Base-by-base conservation (phyloP, 2,888 invertebrate genomes). In the Tineola bisselliella region DNA sequence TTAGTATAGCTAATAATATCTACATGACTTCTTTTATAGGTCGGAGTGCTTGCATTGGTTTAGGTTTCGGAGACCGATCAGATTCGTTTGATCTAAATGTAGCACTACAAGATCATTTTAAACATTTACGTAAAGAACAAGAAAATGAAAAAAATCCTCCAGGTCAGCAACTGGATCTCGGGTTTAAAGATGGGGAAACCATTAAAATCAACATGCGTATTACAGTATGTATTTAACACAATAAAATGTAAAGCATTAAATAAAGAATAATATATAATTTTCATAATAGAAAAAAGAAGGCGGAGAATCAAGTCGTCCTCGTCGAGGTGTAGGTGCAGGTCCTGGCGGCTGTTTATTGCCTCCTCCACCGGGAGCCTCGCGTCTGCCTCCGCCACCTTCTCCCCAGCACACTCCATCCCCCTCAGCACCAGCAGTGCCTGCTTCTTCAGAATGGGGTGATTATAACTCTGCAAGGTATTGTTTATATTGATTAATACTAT, bases 41-140 rank as follows among this genome's bases (percentile, higher is more conserved):
- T 15, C 88, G 95, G 65, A 91, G 91, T 68, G 99, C 99, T 15
- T 99, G 97, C 75, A 95, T 99, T 74, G 99, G 99, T 0, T 89
- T 99, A 61, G 99, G 99, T 11, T 99, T 99, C 86, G 94, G 96
- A 1, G 99, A 99, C 79, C 90, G 99, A 67, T 96, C 98, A 18
- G 99, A 99, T 82, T 98, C 99, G 58, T 99, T 99, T 88, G 99
- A 99, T 87, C 88, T 99, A 64, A 99, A 99, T 87, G 99, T 99
- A 30, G 94, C 99, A 44, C 88, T 99, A 61, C 99, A 99, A 88
- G 98, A 98, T 80, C 98, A 98, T 77, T 99, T 99, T 75, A 99
- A 99, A 87, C 96, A 93, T 93, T 83, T 96, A 56, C 94, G 94
- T 76, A 93, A 94, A 71, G 94, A 95, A 75, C 92, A 93, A 70